phyloP scores from a whole-genome alignment of 1,140 invertebrate species.

The Saccostrea echinata region DNA sequence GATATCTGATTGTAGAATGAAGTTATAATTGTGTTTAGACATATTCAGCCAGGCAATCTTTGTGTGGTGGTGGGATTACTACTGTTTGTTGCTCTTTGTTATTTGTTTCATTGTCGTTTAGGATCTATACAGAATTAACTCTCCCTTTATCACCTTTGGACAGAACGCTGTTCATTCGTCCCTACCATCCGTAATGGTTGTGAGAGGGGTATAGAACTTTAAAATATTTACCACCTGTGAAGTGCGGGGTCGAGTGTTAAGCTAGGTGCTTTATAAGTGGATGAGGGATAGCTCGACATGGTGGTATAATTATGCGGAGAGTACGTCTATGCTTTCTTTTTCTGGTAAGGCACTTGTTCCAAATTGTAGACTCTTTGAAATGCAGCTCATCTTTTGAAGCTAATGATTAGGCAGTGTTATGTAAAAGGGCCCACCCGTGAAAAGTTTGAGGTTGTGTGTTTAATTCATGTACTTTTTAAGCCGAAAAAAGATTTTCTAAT shows the following conservation, averaged over 20 bases:
- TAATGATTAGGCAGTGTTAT: no score
- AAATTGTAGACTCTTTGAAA: no score
- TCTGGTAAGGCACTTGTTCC: background rate
- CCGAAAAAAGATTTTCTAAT: no score
- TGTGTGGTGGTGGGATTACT: background rate
- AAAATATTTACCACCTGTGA: slow-evolving; percentile 8
- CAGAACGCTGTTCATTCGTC: background rate
- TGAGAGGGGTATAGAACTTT: slow-evolving; percentile 13
- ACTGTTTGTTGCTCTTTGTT: background rate
- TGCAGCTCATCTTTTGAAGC: no score
- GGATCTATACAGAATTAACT: background rate
- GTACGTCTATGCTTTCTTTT: background rate
- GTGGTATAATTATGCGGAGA: background rate
- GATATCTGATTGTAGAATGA: background rate
- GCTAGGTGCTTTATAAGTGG: background rate
- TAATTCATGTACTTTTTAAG: no score
- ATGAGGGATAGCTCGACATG: background rate
- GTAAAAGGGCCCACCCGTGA: no score
- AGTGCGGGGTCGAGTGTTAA: slow-evolving; percentile 22
- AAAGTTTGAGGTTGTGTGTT: no score
- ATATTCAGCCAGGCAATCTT: background rate
- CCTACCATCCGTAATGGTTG: background rate
- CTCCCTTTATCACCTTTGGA: background rate
- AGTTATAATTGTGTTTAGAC: slow-evolving; percentile 23
- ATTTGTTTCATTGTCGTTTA: background rate